phyloP scores from a whole-genome alignment of 2,113 vertebrate species.

The Pelecanoides urinatrix region DNA sequence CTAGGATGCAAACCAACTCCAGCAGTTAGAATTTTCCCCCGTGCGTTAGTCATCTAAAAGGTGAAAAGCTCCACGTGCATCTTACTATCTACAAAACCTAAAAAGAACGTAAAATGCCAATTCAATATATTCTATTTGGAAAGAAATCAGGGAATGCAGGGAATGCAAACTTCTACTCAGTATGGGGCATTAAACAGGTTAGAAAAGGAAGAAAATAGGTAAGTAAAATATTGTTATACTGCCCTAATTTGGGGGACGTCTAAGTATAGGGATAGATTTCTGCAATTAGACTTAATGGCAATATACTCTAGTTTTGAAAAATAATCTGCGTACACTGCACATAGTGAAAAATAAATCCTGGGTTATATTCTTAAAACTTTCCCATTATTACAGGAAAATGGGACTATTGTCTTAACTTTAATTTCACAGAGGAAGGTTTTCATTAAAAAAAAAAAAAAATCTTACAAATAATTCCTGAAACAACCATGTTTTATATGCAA shows the following conservation, averaged over 20 bases:
- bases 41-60: neutral
- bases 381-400: neutral
- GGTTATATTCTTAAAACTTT: neutral
- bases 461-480: neutral
- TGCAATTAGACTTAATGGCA: neutral
- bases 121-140: neutral
- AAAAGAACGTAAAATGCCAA: neutral
- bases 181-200: neutral
- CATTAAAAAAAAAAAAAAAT: neutral
- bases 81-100: neutral
- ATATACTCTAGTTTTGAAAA: neutral
- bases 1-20: neutral
- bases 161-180: neutral
- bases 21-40: neutral
- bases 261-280: neutral
- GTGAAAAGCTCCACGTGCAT: neutral
- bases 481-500: neutral
- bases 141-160: neutral
- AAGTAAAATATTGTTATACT: neutral
- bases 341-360: neutral
- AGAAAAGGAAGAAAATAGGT: neutral
- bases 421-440: neutral
- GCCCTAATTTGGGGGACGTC: neutral
- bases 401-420: neutral
- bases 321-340: neutral